Conservation (phyloP, 2,888 invertebrate species). For the Eupithecia insigniata region DNA sequence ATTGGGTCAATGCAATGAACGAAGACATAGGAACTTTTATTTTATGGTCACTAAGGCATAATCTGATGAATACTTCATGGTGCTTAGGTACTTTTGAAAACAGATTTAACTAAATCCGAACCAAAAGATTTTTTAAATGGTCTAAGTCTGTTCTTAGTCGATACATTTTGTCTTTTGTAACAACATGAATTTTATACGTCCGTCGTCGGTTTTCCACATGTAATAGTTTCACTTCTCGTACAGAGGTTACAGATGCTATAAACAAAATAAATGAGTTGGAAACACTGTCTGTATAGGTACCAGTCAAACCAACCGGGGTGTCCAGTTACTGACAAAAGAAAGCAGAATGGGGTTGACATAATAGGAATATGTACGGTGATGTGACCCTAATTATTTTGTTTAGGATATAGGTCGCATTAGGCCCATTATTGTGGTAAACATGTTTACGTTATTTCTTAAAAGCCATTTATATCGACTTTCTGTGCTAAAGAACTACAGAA, state of each 20-base stretch:
- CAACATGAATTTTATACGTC: background rate
- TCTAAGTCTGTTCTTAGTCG: background rate
- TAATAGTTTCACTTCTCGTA: background rate
- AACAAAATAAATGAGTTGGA: background rate
- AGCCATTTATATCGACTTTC: background rate
- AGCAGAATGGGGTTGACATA: background rate
- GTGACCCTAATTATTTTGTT: conserved; percentile 4
- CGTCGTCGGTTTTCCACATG: too few relatives aligned
- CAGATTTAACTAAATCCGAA: too few relatives aligned
- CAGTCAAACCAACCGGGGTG: background rate
- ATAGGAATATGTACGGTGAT: conserved; percentile 5
- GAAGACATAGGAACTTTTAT: background rate
- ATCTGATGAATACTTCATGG: background rate
- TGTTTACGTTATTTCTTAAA: background rate
- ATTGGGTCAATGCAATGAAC: background rate
- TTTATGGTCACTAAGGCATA: background rate
- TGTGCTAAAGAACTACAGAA: background rate
- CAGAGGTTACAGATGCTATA: background rate
- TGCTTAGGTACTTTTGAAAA: too few relatives aligned
- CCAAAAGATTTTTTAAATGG: too few relatives aligned
- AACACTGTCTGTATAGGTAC: background rate
- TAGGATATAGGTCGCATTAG: background rate
- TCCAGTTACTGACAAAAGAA: background rate
- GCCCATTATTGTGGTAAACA: background rate
- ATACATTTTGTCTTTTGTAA: background rate